Base-by-base conservation (phyloP, 2,888 invertebrate genomes). In the Hirtodrosophila duncani region DNA sequence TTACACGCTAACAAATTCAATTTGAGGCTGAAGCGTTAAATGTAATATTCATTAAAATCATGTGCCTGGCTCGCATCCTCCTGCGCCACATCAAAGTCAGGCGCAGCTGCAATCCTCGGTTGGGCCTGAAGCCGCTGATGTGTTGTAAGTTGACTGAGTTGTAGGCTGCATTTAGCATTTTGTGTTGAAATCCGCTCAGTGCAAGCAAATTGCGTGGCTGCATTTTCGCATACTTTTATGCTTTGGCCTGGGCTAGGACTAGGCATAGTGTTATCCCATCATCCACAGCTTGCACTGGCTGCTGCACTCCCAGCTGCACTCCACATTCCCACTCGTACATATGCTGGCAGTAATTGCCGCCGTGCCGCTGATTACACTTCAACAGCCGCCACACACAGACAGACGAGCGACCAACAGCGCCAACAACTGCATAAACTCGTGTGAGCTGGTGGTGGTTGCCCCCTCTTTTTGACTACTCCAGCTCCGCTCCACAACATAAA, bases 301-400 rank as follows among this genome's bases (percentile, higher is more conserved):
- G n/a, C n/a, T n/a, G n/a, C n/a, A n/a, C 20, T 20, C 3, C 7
- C 20, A 6, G 6, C n/a, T n/a, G n/a, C n/a, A n/a, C n/a, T 9
- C 10, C 8, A 24, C 11, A 36, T 13, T 7, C 10, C 17, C 17
- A 16, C 63, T 37, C 55, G 58, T 61, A 68, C 59, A 65, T 67
- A 65, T 77, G 72, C 72, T 80, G 59, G 72, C 63, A 57, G 72
- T 72, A 72, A 72, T 72, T 72, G 78, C 80, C 80, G 80, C 72
- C 72, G 72, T 67, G 80, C 81, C 77, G 72, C 80, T 80, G 80
- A 72, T 72, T 72, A 72, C 80, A 72, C 80, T 72, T 72, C 80
- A 80, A 67, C 80, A 60, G 72, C 62, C 59, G 56, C 49, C 66
- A 69, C 62, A 65, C 31, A 53, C 53, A 63, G 42, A 59, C 63